Evolutionary conservation across 2,797 vertebrate species (phyloP).

Genomic region (Limosa lapponica): DNA sequence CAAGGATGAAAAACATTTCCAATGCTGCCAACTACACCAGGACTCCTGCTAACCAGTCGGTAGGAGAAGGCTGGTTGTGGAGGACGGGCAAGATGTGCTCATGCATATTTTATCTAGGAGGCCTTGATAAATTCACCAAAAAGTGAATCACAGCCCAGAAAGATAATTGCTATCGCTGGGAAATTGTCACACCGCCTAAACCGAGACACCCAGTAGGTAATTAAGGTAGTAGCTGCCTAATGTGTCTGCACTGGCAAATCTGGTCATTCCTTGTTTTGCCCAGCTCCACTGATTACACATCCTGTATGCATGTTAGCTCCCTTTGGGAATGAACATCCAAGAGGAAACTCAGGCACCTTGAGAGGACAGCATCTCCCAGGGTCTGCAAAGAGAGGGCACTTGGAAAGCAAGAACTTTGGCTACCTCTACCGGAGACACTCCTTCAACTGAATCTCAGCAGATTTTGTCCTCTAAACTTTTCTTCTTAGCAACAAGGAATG

Average conservation of each 20-base stretch:
- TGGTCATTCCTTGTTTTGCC: not conserved
- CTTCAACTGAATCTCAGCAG: not conserved
- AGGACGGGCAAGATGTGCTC: not conserved
- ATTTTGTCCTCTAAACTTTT: not conserved
- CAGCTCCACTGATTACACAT: not conserved
- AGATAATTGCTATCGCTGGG: conserved; percentile 10
- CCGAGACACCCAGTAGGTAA: not conserved
- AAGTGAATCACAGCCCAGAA: not conserved
- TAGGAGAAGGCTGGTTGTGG: not conserved
- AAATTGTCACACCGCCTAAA: conserved; percentile 7
- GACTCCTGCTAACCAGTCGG: not conserved
- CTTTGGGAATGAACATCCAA: not conserved
- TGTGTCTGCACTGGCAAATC: not conserved
- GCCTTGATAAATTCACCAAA: conserved; percentile 4
- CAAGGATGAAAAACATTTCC: not conserved
- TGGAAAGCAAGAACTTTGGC: not conserved
- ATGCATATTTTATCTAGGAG: conserved; percentile 38
- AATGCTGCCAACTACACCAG: not conserved
- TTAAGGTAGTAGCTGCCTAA: not conserved
- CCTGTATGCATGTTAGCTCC: not conserved
- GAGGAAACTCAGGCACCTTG: not conserved
- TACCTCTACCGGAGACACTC: not conserved
- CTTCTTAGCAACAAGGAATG: not conserved
- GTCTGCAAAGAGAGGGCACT: not conserved
- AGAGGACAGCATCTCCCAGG: not conserved